Conservation (phyloP, 2,888 invertebrate species). For the Hipparchia sbordonii region DNA sequence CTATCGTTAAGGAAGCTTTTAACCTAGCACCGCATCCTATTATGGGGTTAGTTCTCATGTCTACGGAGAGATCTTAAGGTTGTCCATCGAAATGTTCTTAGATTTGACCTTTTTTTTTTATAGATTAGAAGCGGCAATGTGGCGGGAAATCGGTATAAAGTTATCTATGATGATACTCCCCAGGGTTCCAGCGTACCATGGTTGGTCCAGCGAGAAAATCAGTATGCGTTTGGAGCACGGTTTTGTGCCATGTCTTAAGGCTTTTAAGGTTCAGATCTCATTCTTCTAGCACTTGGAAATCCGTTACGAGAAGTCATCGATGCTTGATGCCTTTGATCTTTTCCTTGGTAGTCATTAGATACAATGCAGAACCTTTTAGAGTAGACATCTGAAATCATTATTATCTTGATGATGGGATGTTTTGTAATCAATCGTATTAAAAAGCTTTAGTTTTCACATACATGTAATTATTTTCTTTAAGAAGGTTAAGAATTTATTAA, state of each 20-base stretch:
- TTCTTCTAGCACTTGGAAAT: background rate
- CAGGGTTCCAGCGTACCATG: slow-evolving; percentile 77
- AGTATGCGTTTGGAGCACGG: slow-evolving; percentile 81
- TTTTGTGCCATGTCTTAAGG: slow-evolving; percentile 79
- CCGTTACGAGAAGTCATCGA: background rate
- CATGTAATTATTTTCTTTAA: background rate
- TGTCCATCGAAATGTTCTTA: background rate
- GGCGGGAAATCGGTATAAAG: slow-evolving; percentile 84
- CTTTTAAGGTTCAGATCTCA: slow-evolving; percentile 61
- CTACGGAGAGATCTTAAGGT: background rate
- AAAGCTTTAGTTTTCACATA: background rate
- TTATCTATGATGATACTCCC: slow-evolving; percentile 79
- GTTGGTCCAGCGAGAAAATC: slow-evolving; percentile 79
- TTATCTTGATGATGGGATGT: background rate
- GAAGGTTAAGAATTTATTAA: slow-evolving; percentile 7
- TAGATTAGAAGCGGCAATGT: slow-evolving; percentile 82
- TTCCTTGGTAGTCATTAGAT: background rate
- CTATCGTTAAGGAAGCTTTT: slow-evolving; percentile 72
- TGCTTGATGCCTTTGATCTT: background rate
- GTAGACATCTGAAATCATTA: no score
- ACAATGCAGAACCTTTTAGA: no score
- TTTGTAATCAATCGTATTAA: background rate
- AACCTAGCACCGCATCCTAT: slow-evolving; percentile 71
- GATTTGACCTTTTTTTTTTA: background rate
- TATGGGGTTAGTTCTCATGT: slow-evolving; percentile 58